These are phyloP conservation scores for Zaprionus tsacasi DNA, from an alignment of 1,140 invertebrate species.

Conservation along the genomic window DNA sequence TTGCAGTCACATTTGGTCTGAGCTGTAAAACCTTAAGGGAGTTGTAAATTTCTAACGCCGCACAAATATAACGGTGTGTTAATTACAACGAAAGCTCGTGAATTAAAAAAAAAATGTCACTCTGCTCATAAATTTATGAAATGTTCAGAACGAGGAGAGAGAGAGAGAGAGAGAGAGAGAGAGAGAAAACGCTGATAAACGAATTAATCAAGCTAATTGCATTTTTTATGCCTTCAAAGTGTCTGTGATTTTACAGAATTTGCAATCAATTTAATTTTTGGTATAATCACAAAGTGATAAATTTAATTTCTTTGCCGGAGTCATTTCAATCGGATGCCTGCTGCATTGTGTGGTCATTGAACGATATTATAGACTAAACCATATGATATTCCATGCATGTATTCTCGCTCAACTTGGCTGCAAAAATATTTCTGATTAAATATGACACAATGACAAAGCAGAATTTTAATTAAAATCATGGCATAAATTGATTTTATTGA, in stretches of 20 bases:
- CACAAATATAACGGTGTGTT: constrained; percentile 9
- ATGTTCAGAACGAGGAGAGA: background rate
- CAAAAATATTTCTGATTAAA: constrained; percentile 59
- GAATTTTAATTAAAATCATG: constrained; percentile 57
- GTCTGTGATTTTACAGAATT: background rate
- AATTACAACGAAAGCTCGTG: background rate
- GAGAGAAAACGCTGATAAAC: background rate
- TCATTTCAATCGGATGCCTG: background rate
- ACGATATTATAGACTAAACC: background rate
- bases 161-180: background rate
- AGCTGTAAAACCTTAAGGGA: constrained; percentile 39
- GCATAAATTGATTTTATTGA: constrained; percentile 31
- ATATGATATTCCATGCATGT: background rate
- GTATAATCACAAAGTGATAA: background rate
- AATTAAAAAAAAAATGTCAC: background rate
- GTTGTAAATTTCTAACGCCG: background rate
- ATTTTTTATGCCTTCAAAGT: background rate
- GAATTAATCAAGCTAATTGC: constrained; percentile 7
- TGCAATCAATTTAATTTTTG: background rate
- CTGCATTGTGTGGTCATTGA: background rate
- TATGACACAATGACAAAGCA: constrained; percentile 33
- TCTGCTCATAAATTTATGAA: background rate
- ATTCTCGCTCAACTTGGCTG: constrained; percentile 6
- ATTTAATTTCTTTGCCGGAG: background rate
- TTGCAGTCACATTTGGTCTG: constrained; percentile 18